These are phyloP conservation scores for Bovichtus variegatus DNA, from an alignment of 2,797 vertebrate species.

Conservation along the genomic window DNA sequence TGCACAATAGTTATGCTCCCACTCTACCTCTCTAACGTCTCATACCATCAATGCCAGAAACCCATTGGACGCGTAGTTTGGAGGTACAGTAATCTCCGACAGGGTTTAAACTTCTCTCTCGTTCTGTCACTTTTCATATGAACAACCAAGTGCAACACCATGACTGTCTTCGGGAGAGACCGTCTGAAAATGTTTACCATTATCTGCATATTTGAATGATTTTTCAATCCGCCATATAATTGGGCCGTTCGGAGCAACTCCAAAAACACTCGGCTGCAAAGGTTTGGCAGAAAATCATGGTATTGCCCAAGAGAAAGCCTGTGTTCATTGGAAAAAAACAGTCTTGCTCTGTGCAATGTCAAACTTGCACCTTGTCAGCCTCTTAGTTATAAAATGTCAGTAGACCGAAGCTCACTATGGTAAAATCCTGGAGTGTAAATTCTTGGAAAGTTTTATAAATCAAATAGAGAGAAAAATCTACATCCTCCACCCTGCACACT, in stretches of 20 bases:
- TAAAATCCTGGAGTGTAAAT: background rate
- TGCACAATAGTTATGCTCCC: no score
- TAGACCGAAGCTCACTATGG: background rate
- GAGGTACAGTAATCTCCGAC: no score
- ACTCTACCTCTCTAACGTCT: no score
- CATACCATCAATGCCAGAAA: no score
- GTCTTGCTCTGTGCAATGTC: background rate
- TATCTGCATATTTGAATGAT: background rate
- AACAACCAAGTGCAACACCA: background rate
- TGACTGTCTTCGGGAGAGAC: background rate
- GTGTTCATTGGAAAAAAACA: background rate
- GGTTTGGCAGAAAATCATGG: background rate
- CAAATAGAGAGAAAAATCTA: slow-evolving; percentile 13
- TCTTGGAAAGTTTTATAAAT: slow-evolving; percentile 2
- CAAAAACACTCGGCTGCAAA: no score
- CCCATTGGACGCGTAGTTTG: no score
- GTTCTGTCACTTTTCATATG: background rate
- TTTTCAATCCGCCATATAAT: no score
- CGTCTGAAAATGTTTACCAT: background rate
- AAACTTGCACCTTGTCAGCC: background rate
- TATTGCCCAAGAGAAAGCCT: background rate
- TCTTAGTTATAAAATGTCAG: background rate
- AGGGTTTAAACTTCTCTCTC: no score
- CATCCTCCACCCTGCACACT: background rate
- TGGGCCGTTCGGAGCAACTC: no score